phyloP scores from a whole-genome alignment of 2,797 vertebrate species.

The Sarcophilus harrisii region DNA sequence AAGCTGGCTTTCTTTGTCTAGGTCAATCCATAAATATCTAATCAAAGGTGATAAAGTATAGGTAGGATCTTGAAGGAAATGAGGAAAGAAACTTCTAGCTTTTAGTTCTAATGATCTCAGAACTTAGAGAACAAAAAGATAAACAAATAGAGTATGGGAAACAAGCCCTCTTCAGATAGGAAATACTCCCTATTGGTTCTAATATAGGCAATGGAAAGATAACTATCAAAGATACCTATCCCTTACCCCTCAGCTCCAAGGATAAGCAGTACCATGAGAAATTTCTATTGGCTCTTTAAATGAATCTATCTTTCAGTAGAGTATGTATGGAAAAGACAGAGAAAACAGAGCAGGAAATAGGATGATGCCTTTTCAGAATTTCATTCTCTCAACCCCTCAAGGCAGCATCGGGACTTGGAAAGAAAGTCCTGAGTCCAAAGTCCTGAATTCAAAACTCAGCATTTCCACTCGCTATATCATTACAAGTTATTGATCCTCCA shows the following conservation, averaged over 20 bases:
- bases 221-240: neutral
- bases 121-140: neutral
- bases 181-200: neutral
- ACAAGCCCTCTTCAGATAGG: neutral
- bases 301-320: neutral
- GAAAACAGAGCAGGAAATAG: conserved; percentile 45
- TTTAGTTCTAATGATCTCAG: neutral
- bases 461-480: neutral
- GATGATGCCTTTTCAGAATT: conserved; percentile 57
- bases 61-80: neutral
- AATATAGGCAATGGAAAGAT: neutral
- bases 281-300: neutral
- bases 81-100: neutral
- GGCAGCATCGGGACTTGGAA: neutral
- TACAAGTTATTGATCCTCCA: neutral
- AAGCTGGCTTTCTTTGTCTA: neutral
- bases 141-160: neutral
- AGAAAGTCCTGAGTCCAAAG: neutral
- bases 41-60: neutral
- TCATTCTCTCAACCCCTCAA: conserved; percentile 30
- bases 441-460: neutral
- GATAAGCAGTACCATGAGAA: neutral
- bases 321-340: neutral
- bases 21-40: conserved; percentile 29
- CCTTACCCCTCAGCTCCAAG: neutral